These are phyloP conservation scores for Phaethornis superciliosus DNA, from an alignment of 2,113 vertebrate genomes.

Conservation along the genomic window DNA sequence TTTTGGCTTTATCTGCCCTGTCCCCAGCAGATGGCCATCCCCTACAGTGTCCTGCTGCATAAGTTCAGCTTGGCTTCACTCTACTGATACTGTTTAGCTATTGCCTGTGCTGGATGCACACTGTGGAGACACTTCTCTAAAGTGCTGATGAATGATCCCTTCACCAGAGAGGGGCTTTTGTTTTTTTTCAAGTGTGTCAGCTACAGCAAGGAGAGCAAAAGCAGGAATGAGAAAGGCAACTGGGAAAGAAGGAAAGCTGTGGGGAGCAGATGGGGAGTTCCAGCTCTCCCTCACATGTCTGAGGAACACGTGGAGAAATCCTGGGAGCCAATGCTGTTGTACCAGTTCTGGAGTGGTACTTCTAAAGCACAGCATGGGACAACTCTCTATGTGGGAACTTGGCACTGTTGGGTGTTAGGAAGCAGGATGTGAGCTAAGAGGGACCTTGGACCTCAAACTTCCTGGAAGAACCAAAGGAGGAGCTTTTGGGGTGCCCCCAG, in stretches of 20 bases:
- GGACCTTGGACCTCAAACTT: neutral
- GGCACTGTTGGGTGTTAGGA: accelerated
- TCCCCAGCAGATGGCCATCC: neutral
- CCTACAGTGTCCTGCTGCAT: neutral
- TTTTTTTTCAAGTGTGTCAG: neutral
- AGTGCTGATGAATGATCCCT: neutral
- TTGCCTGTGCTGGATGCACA: neutral
- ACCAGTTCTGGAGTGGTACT: neutral
- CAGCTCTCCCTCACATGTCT: neutral
- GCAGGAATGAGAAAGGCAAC: neutral
- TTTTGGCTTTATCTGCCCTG: neutral
- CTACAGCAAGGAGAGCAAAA: neutral
- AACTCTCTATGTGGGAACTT: accelerated
- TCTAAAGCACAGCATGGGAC: accelerated
- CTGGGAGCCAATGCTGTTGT: accelerated
- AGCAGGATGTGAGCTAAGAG: neutral
- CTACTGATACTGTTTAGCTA: neutral
- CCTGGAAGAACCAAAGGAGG: neutral
- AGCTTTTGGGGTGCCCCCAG: neutral
- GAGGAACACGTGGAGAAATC: accelerated
- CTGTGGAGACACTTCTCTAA: neutral
- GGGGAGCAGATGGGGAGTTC: neutral
- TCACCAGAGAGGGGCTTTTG: neutral
- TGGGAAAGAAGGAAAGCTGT: neutral
- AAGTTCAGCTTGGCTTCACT: neutral